Evolutionary conservation across 1,140 invertebrate species (phyloP).

Genomic region (Leptinotarsa lineolata): DNA sequence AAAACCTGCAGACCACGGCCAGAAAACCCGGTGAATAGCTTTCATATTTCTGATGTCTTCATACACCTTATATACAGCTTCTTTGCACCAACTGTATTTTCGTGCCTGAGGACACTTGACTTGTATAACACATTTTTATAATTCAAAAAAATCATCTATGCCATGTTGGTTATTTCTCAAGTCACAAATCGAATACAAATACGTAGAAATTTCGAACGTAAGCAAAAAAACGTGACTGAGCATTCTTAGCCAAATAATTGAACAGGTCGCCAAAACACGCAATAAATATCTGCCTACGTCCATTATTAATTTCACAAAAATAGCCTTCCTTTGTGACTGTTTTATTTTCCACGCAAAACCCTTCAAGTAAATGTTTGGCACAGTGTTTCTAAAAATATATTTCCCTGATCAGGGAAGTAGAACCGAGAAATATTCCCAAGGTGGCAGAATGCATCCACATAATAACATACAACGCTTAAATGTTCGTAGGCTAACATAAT

Average conservation of each 20-base stretch:
- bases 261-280: slow-evolving; percentile 21
- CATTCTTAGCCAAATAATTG: background rate
- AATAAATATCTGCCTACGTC: slow-evolving; percentile 10
- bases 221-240: background rate
- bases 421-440: background rate
- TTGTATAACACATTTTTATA: too few species aligned
- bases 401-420: background rate
- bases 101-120: too few species aligned
- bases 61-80: too few species aligned
- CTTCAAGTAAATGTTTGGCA: background rate
- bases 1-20: too few species aligned
- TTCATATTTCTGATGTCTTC: too few species aligned
- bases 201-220: too few species aligned
- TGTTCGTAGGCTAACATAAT: too few species aligned
- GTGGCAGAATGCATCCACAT: background rate
- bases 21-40: too few species aligned
- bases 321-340: slow-evolving; percentile 22
- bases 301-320: slow-evolving; percentile 14
- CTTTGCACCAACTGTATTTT: too few species aligned
- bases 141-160: too few species aligned
- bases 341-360: slow-evolving; percentile 3
- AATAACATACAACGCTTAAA: background rate
- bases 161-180: too few species aligned
- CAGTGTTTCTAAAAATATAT: slow-evolving; percentile 3
- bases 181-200: too few species aligned